Base-by-base conservation (phyloP, 2,113 vertebrate species). In the Seriola aureovittata region DNA sequence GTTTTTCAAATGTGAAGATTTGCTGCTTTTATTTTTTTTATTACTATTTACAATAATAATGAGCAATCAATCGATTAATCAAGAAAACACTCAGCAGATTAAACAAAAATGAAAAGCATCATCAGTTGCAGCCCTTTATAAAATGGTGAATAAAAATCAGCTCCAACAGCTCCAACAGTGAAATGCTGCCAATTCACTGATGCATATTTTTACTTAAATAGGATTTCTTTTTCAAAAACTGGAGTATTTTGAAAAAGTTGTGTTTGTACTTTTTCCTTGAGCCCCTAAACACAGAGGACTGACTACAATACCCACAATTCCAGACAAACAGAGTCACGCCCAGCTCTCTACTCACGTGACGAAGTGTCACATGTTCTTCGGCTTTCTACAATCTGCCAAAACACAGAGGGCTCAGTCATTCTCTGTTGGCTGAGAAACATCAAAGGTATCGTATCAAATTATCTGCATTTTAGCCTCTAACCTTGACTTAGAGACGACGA, bases 281-380 rank as follows among this genome's bases (percentile, higher is more conserved):
- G 38, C 38, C 8, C 38, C 38, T 8, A 6, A 38, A 2, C 0
- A 25, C 10, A 14, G 2, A 52, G 0, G 54, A 58, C 87, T 90
- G 29, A 92, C 87, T 90, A 82, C 88, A 83, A n/a, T 82, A 80
- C 86, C 92, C 91, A 88, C 1, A 79, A 74, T 52, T 32, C 80
- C 14, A 32, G 0, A 1, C 12, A 13, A 4, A 2, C 9, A 1
- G 46, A 10, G 1, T 3, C 25, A n/a, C 8, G 0, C 5, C 1
- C 17, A 42, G 8, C 5, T 12, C 4, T 40, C 1, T 3, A 3
- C 69, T 87, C 87, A 91, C 79, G 76, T 89, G 89, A 87, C 11
- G 0, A 0, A 0, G 6, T 5, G 54, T 90, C 86, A 91, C 88
- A 38, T 87, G 90, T 8, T 6, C 19, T 50, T 42, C 34, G 16